Percentiles rank a stretch among this genome's conserved stretches.
phyloP scores from a whole-genome alignment of 2,888 invertebrate species.

The Tenthredo notha region DNA sequence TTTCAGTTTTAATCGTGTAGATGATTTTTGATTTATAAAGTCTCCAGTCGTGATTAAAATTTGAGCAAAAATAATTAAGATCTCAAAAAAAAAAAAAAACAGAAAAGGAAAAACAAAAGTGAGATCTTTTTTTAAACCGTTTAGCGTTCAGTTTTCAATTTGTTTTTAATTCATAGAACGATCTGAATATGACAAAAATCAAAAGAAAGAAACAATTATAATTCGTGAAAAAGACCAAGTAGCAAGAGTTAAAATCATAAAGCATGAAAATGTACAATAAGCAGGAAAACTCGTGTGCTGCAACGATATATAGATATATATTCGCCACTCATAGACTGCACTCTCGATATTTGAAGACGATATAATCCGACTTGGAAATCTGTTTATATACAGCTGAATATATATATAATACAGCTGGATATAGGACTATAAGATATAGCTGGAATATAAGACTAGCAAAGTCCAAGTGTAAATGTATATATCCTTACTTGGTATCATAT shows the following conservation, averaged over 20 bases:
- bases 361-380: background rate
- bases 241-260: background rate
- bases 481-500: constrained; percentile 39
- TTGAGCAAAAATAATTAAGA: background rate
- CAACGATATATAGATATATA: background rate
- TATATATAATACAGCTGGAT: background rate
- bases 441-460: background rate
- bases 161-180: background rate
- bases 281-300: background rate
- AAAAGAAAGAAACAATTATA: background rate
- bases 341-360: background rate
- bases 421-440: background rate
- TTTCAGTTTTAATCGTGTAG: background rate
- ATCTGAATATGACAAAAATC: background rate
- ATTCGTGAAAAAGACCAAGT: background rate
- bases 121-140: too few species aligned
- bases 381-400: background rate
- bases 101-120: too few species aligned
- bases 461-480: background rate
- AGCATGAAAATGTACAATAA: background rate
- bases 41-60: background rate
- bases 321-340: background rate
- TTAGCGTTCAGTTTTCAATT: background rate
- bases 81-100: background rate
- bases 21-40: background rate